These are phyloP conservation scores for Remorina albescens DNA, from an alignment of 2,797 vertebrate species.

Conservation along the genomic window DNA sequence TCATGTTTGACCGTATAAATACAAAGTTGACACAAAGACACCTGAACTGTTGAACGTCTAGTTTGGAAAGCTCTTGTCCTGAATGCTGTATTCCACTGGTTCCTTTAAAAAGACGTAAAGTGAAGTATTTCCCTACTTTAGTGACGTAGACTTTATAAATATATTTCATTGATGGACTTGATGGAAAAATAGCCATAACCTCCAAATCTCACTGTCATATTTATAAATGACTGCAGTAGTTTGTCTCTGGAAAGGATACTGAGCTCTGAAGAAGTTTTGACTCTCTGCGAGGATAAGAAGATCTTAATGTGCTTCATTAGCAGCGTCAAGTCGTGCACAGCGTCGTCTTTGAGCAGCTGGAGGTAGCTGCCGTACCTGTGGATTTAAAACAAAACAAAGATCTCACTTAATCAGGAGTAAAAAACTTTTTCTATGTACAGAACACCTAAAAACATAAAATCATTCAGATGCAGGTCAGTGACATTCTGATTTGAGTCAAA, in stretches of 20 bases:
- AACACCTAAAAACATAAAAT: too few species aligned
- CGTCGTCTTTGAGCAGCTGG: slow-evolving; percentile 83
- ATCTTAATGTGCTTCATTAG: slow-evolving; percentile 87
- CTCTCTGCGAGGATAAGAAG: slow-evolving; percentile 88
- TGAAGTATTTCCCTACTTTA: too few species aligned
- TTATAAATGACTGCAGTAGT: fast-evolving
- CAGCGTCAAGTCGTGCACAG: slow-evolving; percentile 81
- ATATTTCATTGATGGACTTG: background rate
- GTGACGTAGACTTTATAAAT: too few species aligned
- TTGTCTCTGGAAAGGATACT: slow-evolving; percentile 87
- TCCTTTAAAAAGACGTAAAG: too few species aligned
- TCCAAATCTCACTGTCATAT: background rate
- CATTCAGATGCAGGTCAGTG: too few species aligned
- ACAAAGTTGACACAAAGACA: slow-evolving; percentile 27
- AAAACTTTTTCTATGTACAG: too few species aligned
- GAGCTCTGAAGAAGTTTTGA: slow-evolving; percentile 81
- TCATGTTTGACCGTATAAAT: slow-evolving; percentile 25
- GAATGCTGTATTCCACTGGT: too few species aligned
- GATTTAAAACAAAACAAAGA: slow-evolving; percentile 19
- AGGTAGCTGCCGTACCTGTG: slow-evolving; percentile 90
- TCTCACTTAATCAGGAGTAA: background rate
- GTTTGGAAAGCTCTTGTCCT: too few species aligned
- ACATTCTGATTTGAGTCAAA: too few species aligned
- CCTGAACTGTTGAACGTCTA: slow-evolving; percentile 17
- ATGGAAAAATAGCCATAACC: background rate